phyloP scores from a whole-genome alignment of 2,797 vertebrate species.

The Myotis planiceps region DNA sequence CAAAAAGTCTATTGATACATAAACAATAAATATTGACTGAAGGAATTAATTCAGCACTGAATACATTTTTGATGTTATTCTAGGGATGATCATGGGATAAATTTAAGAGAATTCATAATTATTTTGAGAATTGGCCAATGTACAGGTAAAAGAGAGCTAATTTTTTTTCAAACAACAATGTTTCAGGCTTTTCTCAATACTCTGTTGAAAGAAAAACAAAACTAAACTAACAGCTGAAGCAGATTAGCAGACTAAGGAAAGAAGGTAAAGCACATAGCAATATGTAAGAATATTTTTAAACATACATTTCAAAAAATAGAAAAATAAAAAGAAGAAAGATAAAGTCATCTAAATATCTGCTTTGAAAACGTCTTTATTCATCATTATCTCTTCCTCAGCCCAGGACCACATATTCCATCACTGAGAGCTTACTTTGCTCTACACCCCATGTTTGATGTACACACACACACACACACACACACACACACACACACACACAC shows the following conservation, averaged over 20 bases:
- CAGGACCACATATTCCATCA: not conserved
- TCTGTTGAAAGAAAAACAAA: conserved; percentile 27
- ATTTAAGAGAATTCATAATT: not conserved
- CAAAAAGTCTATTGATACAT: not conserved
- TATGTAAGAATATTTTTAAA: not conserved
- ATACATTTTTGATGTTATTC: not conserved
- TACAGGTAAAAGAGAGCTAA: not conserved
- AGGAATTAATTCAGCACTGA: not conserved
- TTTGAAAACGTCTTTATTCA: not conserved
- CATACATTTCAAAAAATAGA: not conserved
- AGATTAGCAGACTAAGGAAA: not conserved
- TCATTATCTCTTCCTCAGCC: not conserved
- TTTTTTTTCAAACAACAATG: not conserved
- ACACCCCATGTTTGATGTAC: not conserved
- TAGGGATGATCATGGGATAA: not conserved
- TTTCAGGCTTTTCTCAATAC: not conserved
- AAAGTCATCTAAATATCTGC: not conserved
- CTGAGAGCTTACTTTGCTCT: not conserved
- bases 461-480: not conserved
- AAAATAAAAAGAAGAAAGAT: not conserved
- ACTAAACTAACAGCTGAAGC: not conserved
- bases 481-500: not conserved
- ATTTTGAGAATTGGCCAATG: not conserved
- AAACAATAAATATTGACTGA: not conserved
- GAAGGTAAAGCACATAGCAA: not conserved